phyloP scores from a whole-genome alignment of 2,113 vertebrate species.

The Larimichthys crocea region DNA sequence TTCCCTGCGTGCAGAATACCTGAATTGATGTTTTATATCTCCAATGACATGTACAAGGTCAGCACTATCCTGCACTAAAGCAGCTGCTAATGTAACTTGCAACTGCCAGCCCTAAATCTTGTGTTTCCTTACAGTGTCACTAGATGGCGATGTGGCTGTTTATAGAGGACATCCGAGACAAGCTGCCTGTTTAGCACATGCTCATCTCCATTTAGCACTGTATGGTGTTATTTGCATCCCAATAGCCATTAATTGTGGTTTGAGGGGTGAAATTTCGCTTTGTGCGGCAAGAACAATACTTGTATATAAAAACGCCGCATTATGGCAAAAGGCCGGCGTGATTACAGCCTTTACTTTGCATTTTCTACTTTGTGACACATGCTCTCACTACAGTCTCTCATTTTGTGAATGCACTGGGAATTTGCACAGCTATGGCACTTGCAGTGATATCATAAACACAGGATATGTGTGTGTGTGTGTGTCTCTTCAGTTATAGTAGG shows the following conservation, averaged over 20 bases:
- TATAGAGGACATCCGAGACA: constrained; percentile 12
- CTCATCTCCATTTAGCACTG: constrained; percentile 54
- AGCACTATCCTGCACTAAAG: constrained; percentile 46
- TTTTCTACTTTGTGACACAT: background rate
- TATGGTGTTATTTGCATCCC: constrained; percentile 38
- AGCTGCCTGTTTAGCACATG: constrained; percentile 51
- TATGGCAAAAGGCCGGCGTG: constrained; percentile 24
- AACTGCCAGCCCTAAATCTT: constrained; percentile 25
- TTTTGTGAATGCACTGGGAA: background rate
- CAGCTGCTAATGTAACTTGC: constrained; percentile 42
- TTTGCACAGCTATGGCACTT: background rate
- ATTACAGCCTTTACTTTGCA: constrained; percentile 20
- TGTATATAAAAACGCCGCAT: constrained; percentile 18
- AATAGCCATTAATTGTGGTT: constrained; percentile 44
- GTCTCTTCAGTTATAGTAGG: background rate
- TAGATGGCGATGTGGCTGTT: constrained; percentile 73
- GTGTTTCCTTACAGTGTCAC: constrained; percentile 41
- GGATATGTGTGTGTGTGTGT: no score
- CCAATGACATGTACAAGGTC: constrained; percentile 76
- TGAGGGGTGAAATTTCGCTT: constrained; percentile 37
- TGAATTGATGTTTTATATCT: constrained; percentile 50
- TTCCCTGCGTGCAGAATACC: constrained; percentile 49
- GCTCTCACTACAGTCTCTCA: background rate
- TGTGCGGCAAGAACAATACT: background rate
- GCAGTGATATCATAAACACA: background rate